phyloP scores from a whole-genome alignment of 2,888 invertebrate species.

The Tubiluchus corallicola region DNA sequence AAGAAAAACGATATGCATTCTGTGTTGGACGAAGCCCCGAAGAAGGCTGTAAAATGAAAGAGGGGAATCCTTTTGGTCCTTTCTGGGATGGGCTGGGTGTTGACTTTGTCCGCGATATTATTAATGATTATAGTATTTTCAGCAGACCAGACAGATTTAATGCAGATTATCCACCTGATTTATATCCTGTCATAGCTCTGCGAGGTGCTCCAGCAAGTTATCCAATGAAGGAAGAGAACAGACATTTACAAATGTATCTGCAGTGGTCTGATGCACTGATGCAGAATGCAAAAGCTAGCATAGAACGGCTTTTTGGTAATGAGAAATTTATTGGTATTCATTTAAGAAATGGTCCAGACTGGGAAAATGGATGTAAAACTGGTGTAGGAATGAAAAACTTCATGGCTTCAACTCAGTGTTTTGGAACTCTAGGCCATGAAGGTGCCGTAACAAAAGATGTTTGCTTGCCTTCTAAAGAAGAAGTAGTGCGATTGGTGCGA shows the following conservation, averaged over 20 bases:
- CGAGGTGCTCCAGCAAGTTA: slow-evolving; percentile 27
- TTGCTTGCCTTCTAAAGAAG: slow-evolving; percentile 21
- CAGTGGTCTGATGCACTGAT: slow-evolving; percentile 23
- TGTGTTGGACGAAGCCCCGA: too few relatives aligned
- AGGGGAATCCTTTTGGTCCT: slow-evolving; percentile 25
- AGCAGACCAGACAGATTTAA: too few relatives aligned
- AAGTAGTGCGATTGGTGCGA: slow-evolving; percentile 21
- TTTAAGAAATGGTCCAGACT: slow-evolving; percentile 13
- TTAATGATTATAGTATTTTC: too few relatives aligned
- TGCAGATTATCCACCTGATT: slow-evolving; percentile 21
- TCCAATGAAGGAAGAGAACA: slow-evolving; percentile 20
- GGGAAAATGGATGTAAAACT: slow-evolving; percentile 22
- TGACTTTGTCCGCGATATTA: slow-evolving; percentile 21
- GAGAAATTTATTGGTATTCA: slow-evolving; percentile 12
- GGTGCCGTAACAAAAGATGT: slow-evolving; percentile 18
- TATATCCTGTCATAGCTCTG: slow-evolving; percentile 26
- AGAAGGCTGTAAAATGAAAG: too few relatives aligned
- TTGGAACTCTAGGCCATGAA: slow-evolving; percentile 14
- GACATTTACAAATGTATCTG: slow-evolving; percentile 21
- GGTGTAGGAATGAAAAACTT: slow-evolving; percentile 14
- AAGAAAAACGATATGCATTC: too few relatives aligned
- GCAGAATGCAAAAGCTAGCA: too few relatives aligned
- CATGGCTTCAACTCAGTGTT: slow-evolving; percentile 28
- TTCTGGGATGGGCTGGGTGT: slow-evolving; percentile 27
- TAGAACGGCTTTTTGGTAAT: slow-evolving; percentile 15